Percentiles rank a stretch among this genome's conserved stretches.
phyloP scores from a whole-genome alignment of 2,888 invertebrate genomes.

The Dromius quadrimaculatus region DNA sequence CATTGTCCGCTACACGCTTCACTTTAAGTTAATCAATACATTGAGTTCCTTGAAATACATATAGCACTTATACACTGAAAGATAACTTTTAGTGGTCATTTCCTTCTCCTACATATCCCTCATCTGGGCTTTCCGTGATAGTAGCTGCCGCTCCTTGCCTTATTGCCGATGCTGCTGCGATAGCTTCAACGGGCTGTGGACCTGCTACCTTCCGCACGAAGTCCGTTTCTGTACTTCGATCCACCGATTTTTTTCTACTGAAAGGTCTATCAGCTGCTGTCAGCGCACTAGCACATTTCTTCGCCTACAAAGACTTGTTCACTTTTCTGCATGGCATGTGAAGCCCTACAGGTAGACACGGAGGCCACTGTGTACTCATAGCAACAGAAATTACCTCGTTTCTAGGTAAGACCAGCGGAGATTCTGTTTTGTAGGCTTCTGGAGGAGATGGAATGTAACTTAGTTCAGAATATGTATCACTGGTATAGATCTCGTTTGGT shows the following conservation, averaged over 20 bases:
- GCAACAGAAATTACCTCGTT: too few relatives aligned
- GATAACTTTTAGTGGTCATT: constrained; percentile 35
- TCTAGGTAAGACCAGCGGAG: too few relatives aligned
- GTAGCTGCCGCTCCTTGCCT: constrained; percentile 50
- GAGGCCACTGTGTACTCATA: constrained; percentile 67
- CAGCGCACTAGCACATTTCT: too few relatives aligned
- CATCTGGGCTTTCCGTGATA: constrained; percentile 84
- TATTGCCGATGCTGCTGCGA: not conserved
- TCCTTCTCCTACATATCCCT: constrained; percentile 85
- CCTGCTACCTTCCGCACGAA: constrained; percentile 61
- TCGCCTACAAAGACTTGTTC: constrained; percentile 34
- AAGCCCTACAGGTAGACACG: constrained; percentile 66
- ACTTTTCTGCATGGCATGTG: constrained; percentile 60
- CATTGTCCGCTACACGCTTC: constrained; percentile 20
- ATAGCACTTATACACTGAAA: constrained; percentile 34
- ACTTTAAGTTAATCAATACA: constrained; percentile 49
- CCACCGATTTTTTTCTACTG: constrained; percentile 60
- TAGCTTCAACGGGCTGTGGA: constrained; percentile 65
- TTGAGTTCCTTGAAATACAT: constrained; percentile 46
- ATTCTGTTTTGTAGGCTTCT: constrained; percentile 78
- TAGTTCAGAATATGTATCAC: too few relatives aligned
- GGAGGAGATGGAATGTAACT: constrained; percentile 78
- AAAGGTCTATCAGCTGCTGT: constrained; percentile 18
- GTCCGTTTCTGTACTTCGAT: constrained; percentile 64
- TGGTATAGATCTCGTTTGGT: too few relatives aligned